Conservation (phyloP, 2,797 vertebrate species). For the Trematomus bernacchii region DNA sequence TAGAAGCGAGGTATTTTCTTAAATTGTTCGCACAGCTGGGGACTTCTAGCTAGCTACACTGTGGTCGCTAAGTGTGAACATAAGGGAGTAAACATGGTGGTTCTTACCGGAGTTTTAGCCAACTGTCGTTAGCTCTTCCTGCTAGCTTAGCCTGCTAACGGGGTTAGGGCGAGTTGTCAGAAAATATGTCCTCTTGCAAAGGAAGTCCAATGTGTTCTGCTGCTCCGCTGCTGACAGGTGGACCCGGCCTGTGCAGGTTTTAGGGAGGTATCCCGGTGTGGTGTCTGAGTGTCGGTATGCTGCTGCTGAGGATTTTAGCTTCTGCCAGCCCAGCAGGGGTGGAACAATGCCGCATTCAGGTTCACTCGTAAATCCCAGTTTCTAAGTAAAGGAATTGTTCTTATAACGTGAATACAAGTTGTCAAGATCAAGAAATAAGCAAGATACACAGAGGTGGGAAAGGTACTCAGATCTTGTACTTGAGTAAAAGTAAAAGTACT, state of each 20-base stretch:
- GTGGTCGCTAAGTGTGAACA: conserved; percentile 20
- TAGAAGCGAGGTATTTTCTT: background rate
- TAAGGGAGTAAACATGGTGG: conserved; percentile 62
- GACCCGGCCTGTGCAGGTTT: background rate
- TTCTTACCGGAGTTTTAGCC: conserved; percentile 77
- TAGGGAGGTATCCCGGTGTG: background rate
- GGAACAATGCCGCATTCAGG: conserved; percentile 70
- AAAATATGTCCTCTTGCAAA: background rate
- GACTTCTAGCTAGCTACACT: conserved; percentile 37
- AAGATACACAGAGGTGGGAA: too few relatives aligned
- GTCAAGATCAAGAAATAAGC: too few relatives aligned
- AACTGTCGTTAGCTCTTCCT: conserved; percentile 66
- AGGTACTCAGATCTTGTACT: too few relatives aligned
- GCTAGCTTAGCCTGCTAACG: conserved; percentile 57
- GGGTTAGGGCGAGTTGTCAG: conserved; percentile 19
- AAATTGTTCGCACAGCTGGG: background rate
- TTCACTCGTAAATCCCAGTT: conserved; percentile 31
- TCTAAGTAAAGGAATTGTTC: background rate
- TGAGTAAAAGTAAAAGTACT: too few relatives aligned
- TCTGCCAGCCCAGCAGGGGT: conserved; percentile 66
- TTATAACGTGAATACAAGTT: background rate
- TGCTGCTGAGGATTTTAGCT: conserved; percentile 54
- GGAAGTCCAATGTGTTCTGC: background rate
- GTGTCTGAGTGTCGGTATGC: conserved; percentile 56
- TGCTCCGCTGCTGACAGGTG: background rate